Conservation (phyloP, 2,113 vertebrate genomes). For the Cyanoramphus novaezelandiae region DNA sequence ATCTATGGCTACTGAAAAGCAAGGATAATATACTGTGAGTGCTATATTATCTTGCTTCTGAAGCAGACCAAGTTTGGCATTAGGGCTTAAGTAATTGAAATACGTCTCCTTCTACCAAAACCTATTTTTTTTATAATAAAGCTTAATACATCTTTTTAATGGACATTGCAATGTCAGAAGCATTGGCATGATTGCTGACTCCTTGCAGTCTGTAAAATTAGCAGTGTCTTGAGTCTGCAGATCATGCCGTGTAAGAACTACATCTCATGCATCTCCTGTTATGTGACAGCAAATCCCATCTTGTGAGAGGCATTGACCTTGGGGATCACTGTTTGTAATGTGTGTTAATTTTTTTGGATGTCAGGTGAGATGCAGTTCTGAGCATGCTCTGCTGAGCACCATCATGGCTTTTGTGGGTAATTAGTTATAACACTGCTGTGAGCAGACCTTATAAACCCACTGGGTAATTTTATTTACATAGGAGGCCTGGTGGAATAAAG, state of each 20-base stretch:
- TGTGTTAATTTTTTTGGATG: conserved; percentile 1
- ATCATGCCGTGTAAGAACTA: not conserved
- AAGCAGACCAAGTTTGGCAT: conserved; percentile 56
- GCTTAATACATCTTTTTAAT: conserved; percentile 59
- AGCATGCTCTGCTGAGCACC: conserved; percentile 18
- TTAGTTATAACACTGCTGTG: not conserved
- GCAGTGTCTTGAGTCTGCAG: not conserved
- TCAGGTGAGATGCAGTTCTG: conserved; percentile 15
- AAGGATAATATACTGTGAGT: conserved; percentile 57
- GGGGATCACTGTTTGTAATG: not conserved
- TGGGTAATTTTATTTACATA: conserved; percentile 8
- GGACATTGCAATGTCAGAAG: not conserved
- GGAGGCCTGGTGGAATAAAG: not conserved
- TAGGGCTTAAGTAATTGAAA: conserved; percentile 57
- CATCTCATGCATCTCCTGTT: not conserved
- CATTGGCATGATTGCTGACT: not conserved
- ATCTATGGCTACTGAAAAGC: conserved; percentile 65
- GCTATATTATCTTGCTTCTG: conserved; percentile 67
- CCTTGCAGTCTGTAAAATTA: not conserved
- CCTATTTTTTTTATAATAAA: conserved; percentile 58
- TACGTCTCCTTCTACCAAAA: not conserved
- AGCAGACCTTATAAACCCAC: conserved; percentile 3
- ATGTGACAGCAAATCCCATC: not conserved
- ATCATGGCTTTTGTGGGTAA: conserved; percentile 25
- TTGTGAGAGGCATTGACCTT: conserved; percentile 1